Conservation (phyloP, 2,888 invertebrate species). For the Conus canariensis region DNA sequence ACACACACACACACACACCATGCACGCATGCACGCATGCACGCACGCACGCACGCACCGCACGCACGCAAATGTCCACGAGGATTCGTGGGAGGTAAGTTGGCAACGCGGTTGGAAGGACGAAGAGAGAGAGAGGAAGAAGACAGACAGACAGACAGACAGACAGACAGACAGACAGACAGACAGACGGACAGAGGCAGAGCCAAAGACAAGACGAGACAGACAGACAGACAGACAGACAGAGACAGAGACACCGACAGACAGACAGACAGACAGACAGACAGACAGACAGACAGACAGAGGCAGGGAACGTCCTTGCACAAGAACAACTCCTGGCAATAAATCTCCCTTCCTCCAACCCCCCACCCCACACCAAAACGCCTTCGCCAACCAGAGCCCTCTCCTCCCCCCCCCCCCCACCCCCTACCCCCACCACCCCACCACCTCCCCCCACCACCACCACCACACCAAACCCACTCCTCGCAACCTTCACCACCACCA, state of each 20-base stretch:
- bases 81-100: no score
- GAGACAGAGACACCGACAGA: neutral
- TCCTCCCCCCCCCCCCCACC: no score
- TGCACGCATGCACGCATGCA: neutral
- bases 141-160: constrained; percentile 1
- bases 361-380: no score
- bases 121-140: neutral
- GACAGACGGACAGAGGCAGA: neutral
- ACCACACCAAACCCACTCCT: no score
- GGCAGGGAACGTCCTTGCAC: neutral
- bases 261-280: neutral
- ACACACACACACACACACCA: neutral
- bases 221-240: neutral
- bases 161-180: neutral
- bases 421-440: no score
- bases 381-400: no score
- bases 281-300: neutral
- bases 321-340: no score
- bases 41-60: neutral
- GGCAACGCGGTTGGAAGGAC: neutral
- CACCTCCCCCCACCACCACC: no score
- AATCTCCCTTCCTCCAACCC: no score
- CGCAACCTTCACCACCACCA: no score
- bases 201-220: neutral
- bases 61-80: neutral